phyloP scores from a whole-genome alignment of 2,797 vertebrate genomes.

The Liparis tanakae region DNA sequence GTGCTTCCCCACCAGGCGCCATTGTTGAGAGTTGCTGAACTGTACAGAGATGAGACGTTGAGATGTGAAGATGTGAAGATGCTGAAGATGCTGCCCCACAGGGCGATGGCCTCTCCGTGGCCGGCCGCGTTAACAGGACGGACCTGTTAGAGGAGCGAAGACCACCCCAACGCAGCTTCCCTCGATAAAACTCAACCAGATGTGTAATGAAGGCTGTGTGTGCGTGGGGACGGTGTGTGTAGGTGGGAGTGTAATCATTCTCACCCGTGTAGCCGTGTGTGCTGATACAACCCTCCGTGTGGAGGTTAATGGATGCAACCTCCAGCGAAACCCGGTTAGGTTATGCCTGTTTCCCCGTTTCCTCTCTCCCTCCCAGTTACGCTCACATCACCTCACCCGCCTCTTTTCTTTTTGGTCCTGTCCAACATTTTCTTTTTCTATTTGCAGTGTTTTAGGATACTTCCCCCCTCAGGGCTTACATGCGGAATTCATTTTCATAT shows the following conservation, averaged over 20 bases:
- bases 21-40: background rate
- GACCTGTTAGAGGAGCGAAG: constrained; percentile 73
- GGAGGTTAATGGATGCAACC: constrained; percentile 68
- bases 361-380: constrained; percentile 18
- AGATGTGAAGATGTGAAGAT: constrained; percentile 53
- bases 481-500: constrained; percentile 72
- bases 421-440: constrained; percentile 54
- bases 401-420: constrained; percentile 11
- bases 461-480: constrained; percentile 58
- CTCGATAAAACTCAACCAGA: constrained; percentile 83
- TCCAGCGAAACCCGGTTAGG: constrained; percentile 17
- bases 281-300: constrained; percentile 64
- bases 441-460: constrained; percentile 51
- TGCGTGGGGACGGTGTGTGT: constrained; percentile 56
- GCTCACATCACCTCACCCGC: constrained; percentile 46
- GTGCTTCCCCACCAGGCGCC: no score
- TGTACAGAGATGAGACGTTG: constrained; percentile 17
- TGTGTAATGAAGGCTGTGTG: constrained; percentile 82
- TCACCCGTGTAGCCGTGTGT: constrained; percentile 76
- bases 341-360: constrained; percentile 15
- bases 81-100: constrained; percentile 48
- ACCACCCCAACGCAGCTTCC: constrained; percentile 82
- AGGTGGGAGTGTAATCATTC: constrained; percentile 76
- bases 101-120: constrained; percentile 53
- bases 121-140: constrained; percentile 76